phyloP scores from a whole-genome alignment of 2,797 vertebrate species.

The Lutjanus argentimaculatus region DNA sequence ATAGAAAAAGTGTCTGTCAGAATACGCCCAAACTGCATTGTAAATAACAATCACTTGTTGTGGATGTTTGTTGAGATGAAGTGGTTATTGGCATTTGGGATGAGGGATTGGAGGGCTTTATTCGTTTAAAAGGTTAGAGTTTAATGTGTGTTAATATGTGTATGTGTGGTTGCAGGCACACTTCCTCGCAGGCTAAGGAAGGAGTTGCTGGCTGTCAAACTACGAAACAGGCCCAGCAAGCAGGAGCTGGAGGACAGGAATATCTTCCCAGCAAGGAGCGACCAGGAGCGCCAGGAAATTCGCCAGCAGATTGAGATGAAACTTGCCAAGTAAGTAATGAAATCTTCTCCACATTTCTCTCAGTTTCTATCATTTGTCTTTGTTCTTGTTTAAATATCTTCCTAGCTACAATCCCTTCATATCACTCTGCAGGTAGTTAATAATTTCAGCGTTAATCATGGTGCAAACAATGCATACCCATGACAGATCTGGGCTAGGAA shows the following conservation, averaged over 20 bases:
- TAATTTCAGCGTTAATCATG: neutral
- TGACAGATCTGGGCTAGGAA: neutral
- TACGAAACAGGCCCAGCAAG: constrained; percentile 96
- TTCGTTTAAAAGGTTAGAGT: neutral
- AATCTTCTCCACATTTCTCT: constrained; percentile 7
- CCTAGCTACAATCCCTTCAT: neutral
- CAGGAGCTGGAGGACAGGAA: constrained; percentile 97
- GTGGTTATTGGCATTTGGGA: neutral
- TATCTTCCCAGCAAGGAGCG: constrained; percentile 95
- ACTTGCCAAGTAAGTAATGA: constrained; percentile 94
- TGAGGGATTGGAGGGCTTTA: neutral
- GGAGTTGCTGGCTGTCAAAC: constrained; percentile 94
- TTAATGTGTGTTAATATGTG: constrained; percentile 21
- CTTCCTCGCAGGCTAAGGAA: constrained; percentile 97
- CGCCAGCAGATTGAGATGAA: constrained; percentile 98
- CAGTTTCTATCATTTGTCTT: too few species aligned
- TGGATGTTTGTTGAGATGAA: constrained; percentile 5
- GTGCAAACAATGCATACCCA: neutral
- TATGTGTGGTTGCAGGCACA: constrained; percentile 87
- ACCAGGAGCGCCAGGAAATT: constrained; percentile 96
- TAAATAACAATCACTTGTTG: neutral
- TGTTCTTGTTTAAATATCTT: neutral
- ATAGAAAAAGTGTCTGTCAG: neutral
- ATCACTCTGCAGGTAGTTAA: neutral
- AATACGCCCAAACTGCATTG: neutral